phyloP scores from a whole-genome alignment of 37 sponge, comb jelly and placozoan species.

The Trichoplax adhaerens region DNA sequence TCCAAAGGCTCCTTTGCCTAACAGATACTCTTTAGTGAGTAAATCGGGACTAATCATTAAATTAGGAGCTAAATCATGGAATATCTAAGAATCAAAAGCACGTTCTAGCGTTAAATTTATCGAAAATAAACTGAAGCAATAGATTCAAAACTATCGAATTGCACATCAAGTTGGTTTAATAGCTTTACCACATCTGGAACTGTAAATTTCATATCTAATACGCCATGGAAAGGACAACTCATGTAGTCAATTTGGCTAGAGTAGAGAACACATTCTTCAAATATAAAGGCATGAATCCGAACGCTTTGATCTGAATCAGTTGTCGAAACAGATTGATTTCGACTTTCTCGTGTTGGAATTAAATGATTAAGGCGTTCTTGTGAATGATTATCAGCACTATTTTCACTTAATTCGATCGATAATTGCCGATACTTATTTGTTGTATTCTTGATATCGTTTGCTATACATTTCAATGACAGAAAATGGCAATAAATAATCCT shows the following conservation, averaged over 20 bases:
- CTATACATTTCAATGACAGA: too few relatives aligned
- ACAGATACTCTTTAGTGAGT: slow-evolving; percentile 12
- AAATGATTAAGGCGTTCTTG: too few relatives aligned
- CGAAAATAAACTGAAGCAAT: neutral
- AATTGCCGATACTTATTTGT: too few relatives aligned
- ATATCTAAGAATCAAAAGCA: slow-evolving; percentile 8
- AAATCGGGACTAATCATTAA: slow-evolving; percentile 11
- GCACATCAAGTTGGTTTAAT: neutral
- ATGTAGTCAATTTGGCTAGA: neutral
- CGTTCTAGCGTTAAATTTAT: slow-evolving; percentile 35
- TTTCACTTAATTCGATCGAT: too few relatives aligned
- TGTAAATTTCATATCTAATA: slow-evolving; percentile 15
- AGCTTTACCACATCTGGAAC: slow-evolving; percentile 62
- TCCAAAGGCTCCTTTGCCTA: slow-evolving; percentile 66
- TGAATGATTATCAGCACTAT: too few relatives aligned
- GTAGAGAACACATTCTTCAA: too few relatives aligned
- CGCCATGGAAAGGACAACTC: slow-evolving; percentile 34
- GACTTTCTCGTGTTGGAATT: too few relatives aligned
- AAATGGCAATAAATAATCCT: too few relatives aligned
- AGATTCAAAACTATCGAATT: neutral
- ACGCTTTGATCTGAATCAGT: too few relatives aligned
- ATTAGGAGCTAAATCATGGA: slow-evolving; percentile 10
- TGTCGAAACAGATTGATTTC: too few relatives aligned
- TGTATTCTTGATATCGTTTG: too few relatives aligned
- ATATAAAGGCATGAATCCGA: too few relatives aligned